Base-by-base conservation (phyloP, 1,140 invertebrate genomes). In the Drosophila azteca region DNA sequence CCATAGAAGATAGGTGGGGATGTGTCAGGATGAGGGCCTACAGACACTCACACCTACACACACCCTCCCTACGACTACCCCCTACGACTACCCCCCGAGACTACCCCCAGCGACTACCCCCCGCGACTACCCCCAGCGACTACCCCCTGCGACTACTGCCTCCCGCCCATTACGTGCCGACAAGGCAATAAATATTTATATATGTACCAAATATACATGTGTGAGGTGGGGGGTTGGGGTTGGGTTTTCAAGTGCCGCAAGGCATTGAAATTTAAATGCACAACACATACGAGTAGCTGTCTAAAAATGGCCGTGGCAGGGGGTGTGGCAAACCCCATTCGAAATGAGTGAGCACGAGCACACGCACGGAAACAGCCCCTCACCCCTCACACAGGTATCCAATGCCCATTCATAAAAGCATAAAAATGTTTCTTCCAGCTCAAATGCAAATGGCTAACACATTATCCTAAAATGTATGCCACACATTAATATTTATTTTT, bases 191-290 rank as follows among this genome's bases (percentile, higher is more conserved):
- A 71, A 71, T 71, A 71, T 71, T 71, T 71, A 53, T 71, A 74
- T 35, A 72, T 52, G 57, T 43, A 64, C 49, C 44, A 35, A 9
- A 51, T 29, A 64, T 17, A 43, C 26, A 65, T 59, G 50, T 59
- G 43, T 24, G 45, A 15, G 59, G 29, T 0, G 29, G 2, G 31
- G 31, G 26, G 0, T 20, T 7, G 26, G 26, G 31, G 31, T 3
- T 45, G 31, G 58, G 55, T 44, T 51, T 44, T 64, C 55, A 66
- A 80, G 53, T 50, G 82, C 82, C 78, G 64, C 48, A 67, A 78
- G 74, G 62, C 74, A 85, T 81, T 80, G 68, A 82, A 85, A 85
- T 85, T 85, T 81, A 85, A 85, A 85, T 85, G 82, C 82, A 81
- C 82, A 85, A 82, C 82, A 63, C 66, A 82, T 81, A 82, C 82